Conservation (phyloP, 2,797 vertebrate genomes). For the Jordanella pulchra region DNA sequence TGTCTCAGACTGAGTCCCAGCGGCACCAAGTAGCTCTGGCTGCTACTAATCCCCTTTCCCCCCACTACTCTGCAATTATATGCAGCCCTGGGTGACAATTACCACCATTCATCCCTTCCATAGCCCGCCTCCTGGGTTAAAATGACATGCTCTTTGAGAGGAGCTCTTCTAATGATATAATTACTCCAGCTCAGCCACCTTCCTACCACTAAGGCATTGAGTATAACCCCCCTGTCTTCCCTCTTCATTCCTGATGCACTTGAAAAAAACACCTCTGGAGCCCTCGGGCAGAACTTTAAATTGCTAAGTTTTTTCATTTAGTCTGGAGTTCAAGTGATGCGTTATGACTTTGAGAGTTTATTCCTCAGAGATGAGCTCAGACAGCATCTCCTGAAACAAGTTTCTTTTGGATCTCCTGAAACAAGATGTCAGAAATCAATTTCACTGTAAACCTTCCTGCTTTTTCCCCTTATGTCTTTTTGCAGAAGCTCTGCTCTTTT, state of each 20-base stretch:
- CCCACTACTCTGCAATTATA: conserved; percentile 72
- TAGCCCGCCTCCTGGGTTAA: conserved; percentile 64
- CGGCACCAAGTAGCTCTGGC: conserved; percentile 71
- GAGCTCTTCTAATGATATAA: conserved; percentile 75
- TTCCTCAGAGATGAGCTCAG: conserved; percentile 18
- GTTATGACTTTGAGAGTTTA: conserved; percentile 26
- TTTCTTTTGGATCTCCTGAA: conserved; percentile 15
- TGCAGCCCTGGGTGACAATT: conserved; percentile 77
- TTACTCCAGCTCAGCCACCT: conserved; percentile 66
- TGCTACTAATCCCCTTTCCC: conserved; percentile 64
- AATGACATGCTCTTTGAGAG: conserved; percentile 72
- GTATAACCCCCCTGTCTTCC: conserved; percentile 13
- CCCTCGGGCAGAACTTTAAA: conserved; percentile 30
- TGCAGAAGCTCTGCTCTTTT: conserved; percentile 21
- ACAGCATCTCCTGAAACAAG: conserved; percentile 33
- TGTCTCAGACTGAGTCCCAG: conserved; percentile 61
- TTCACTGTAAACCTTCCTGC: background rate
- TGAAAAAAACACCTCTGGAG: conserved; percentile 37
- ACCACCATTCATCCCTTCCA: conserved; percentile 69
- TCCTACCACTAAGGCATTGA: conserved; percentile 45
- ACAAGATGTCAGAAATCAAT: conserved; percentile 1
- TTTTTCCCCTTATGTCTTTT: conserved; percentile 28
- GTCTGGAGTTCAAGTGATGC: conserved; percentile 34
- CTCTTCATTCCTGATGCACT: conserved; percentile 52
- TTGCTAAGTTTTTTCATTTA: conserved; percentile 26